A percentile compares a stretch with the other conserved stretches of the same genome.
These are phyloP conservation scores for Saxidomus purpurata DNA, from an alignment of 1,140 invertebrate species.

Conservation along the genomic window DNA sequence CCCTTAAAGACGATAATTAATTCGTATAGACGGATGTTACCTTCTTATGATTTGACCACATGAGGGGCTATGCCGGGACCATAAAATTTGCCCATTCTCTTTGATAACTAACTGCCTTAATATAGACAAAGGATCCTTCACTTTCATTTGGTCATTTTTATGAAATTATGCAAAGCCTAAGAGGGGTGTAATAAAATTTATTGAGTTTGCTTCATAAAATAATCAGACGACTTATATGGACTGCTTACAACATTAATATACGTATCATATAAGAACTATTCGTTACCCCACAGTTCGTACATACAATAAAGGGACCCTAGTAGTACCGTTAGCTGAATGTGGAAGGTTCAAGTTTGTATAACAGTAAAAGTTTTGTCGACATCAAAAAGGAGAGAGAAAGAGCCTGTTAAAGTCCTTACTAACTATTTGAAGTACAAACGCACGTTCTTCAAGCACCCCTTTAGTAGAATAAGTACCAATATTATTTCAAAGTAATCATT, in stretches of 20 bases:
- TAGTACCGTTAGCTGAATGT: neutral
- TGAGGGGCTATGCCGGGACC: neutral
- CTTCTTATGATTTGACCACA: conserved; percentile 12
- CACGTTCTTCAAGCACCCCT: neutral
- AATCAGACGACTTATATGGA: neutral
- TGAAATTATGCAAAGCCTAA: conserved; percentile 15
- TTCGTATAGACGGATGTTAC: conserved; percentile 5
- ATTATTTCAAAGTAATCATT: conserved; percentile 28
- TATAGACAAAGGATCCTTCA: conserved; percentile 4
- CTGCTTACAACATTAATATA: neutral
- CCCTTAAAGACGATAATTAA: conserved; percentile 24
- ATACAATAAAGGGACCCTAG: too few species aligned
- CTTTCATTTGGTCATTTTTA: neutral
- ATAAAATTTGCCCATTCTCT: neutral
- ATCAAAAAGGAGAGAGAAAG: neutral
- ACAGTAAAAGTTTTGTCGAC: conserved; percentile 34
- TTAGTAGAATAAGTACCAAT: neutral
- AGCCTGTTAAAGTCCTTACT: neutral
- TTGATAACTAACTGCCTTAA: neutral
- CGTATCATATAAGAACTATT: neutral
- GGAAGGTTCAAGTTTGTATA: conserved; percentile 37
- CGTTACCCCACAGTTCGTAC: too few species aligned
- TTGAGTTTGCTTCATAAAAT: conserved; percentile 40
- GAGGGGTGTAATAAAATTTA: conserved; percentile 24
- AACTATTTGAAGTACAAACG: conserved; percentile 20